Base-by-base conservation (phyloP, 2,888 invertebrate genomes). In the Strigamia transsilvanica region DNA sequence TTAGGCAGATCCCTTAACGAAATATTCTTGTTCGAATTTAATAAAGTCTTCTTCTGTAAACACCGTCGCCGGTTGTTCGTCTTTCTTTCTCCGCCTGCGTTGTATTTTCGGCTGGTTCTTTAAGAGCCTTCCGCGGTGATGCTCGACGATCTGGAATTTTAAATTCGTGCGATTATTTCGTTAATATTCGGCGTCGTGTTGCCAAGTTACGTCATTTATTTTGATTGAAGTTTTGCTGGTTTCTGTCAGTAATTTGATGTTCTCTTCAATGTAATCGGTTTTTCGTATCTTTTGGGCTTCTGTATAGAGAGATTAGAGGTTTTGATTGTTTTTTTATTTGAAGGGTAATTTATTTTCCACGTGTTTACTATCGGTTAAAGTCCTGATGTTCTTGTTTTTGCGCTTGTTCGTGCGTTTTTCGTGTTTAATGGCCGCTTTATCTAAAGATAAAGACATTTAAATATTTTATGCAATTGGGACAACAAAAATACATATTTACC, bases 11-110 rank as follows among this genome's bases (percentile, higher is more conserved):
- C 83, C 42, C 18, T 84, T 84, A 6, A 90, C 91, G 87, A 91
- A 90, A 85, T 92, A 91, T 87, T 93, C 91, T 80, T 89, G 89
- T 87, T 93, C 92, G 87, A 93, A 93, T 83, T 91, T 90, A 83
- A 90, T 88, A 85, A 93, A 92, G 80, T 92, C 91, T 86, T 93
- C 93, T 85, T 92, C 92, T 0, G 93, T 92, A 86, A 94, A 93
- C 18, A 90, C 92, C 0, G 93, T 91, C 82, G 90, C 92, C 0
- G 93, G 91, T 82, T 90, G 89, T 84, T 91, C 88, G 79, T 89
- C 87, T 78, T 84, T 82, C 15, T 79, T 77, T 21, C 38, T 21
- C 77, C 79, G 66, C 51, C 77, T 80, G 4, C 21, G 78, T 13
- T 23, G 2, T 15, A 51, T 51, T 51, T 51, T 51, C 34, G 78